Evolutionary conservation across 1,140 invertebrate species (phyloP).

Genomic region (Tenebrio molitor): DNA sequence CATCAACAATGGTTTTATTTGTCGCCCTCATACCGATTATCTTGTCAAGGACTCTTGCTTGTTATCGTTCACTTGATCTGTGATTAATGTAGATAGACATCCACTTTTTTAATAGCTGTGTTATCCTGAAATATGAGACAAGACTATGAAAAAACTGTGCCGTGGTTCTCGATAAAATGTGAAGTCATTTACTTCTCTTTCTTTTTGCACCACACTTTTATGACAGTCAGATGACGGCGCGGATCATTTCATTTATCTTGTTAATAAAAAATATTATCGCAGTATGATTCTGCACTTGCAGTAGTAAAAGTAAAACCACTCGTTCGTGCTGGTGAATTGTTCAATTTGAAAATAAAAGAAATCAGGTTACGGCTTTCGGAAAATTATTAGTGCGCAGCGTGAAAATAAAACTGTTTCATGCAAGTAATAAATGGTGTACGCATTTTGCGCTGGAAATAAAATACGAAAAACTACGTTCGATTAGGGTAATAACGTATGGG

Average conservation of each 20-base stretch:
- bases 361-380: no score
- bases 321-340: no score
- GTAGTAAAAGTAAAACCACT: no score
- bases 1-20: no score
- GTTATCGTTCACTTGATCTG: constrained; percentile 24
- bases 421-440: no score
- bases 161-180: constrained; percentile 33
- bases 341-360: no score
- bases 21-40: neutral
- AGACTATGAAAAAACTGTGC: constrained; percentile 3
- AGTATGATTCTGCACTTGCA: no score
- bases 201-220: constrained; percentile 35
- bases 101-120: neutral
- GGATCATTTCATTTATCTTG: constrained; percentile 30
- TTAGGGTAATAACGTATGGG: no score
- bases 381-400: no score
- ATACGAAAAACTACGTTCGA: no score
- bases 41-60: neutral
- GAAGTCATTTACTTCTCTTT: constrained; percentile 32
- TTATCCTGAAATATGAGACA: constrained; percentile 26
- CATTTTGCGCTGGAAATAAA: no score
- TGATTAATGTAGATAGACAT: constrained; percentile 28
- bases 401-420: no score
- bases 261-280: constrained; percentile 27
- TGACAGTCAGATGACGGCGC: constrained; percentile 25